Percentiles rank a stretch among this genome's conserved stretches.
phyloP scores from a whole-genome alignment of 2,113 vertebrate genomes.

The Lagopus muta region DNA sequence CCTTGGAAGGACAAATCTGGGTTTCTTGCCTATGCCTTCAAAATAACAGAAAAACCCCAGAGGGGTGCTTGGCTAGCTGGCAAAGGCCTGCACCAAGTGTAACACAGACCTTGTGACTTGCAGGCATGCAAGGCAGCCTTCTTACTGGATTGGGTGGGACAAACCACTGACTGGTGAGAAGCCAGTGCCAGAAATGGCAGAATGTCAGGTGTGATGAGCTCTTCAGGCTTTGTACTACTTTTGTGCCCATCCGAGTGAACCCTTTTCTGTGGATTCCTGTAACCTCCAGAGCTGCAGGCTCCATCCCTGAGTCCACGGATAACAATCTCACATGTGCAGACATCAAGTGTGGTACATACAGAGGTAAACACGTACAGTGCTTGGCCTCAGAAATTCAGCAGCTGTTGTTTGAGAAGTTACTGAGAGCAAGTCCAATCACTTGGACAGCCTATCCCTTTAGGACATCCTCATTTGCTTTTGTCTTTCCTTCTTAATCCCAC shows the following conservation, averaged over 20 bases:
- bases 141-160: neutral
- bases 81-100: neutral
- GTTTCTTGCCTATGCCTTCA: neutral
- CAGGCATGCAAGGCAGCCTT: neutral
- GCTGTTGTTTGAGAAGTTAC: neutral
- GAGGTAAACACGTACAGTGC: neutral
- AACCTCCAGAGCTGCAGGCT: neutral
- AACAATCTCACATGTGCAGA: neutral
- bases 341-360: rapidly evolving
- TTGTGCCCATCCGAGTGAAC: neutral
- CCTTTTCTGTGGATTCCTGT: neutral
- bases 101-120: neutral
- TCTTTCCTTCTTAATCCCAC: constrained; percentile 8
- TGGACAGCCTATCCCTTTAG: constrained; percentile 31
- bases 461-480: constrained; percentile 19
- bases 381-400: constrained; percentile 19
- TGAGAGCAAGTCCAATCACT: constrained; percentile 24
- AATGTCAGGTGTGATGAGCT: rapidly evolving
- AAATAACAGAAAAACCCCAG: neutral
- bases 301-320: neutral
- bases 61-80: neutral
- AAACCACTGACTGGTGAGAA: rapidly evolving
- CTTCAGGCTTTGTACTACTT: neutral
- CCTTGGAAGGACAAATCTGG: neutral
- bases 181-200: neutral